Conservation (phyloP, 2,888 invertebrate species). For the Listrodromus nycthemerus region DNA sequence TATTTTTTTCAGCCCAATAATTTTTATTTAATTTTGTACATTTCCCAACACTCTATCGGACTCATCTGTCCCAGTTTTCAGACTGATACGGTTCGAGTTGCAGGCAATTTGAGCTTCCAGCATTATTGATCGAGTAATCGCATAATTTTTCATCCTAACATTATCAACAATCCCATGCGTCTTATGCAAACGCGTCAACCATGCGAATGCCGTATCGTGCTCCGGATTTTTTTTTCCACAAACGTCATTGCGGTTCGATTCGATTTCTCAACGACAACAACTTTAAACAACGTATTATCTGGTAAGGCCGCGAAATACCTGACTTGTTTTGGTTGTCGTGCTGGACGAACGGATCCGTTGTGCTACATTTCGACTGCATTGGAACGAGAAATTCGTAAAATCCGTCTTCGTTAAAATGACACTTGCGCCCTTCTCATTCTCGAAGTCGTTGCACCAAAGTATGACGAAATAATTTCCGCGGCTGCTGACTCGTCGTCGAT, state of each 20-base stretch:
- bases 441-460: background rate
- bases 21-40: no score
- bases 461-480: slow-evolving; percentile 53
- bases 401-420: background rate
- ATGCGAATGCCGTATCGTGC: no score
- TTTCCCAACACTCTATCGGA: no score
- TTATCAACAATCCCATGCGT: no score
- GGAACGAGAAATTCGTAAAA: background rate
- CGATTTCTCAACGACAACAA: slow-evolving; percentile 21
- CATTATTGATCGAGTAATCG: no score
- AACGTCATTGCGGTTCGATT: slow-evolving; percentile 11
- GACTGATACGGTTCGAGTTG: no score
- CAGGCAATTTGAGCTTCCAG: no score
- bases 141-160: no score
- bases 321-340: background rate
- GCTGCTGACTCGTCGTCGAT: slow-evolving; percentile 56
- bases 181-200: no score
- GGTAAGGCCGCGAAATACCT: slow-evolving; percentile 33
- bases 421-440: no score
- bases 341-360: slow-evolving; percentile 8
- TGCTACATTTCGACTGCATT: slow-evolving; percentile 20
- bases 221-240: background rate
- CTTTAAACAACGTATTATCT: slow-evolving; percentile 18
- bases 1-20: no score
- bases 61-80: no score